Base-by-base conservation (phyloP, 2,113 vertebrate genomes). In the Electrona antarctica region DNA sequence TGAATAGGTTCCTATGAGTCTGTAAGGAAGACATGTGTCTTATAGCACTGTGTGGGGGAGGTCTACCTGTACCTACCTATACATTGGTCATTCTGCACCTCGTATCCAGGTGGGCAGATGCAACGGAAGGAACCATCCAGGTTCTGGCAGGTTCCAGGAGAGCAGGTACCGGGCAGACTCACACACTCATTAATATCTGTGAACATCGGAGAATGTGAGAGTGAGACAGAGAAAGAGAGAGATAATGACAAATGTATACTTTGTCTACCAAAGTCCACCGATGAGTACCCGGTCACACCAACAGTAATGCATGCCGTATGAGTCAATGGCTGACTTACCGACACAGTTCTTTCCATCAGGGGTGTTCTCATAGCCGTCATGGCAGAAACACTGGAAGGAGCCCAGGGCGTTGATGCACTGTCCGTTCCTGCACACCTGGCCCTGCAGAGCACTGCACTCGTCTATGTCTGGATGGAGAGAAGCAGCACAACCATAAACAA, bases 131-230 rank as follows among this genome's bases (percentile, higher is more conserved):
- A 96, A 9, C 97, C 96, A 51, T 97, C 94, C 45, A 98, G 85
- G 79, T 99, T 99, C 90, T 98, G 96, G 82, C 97, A 98, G 6
- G 95, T 97, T 67, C 97, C 97, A 0, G 96, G 96, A 9, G 95
- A 94, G 73, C 97, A 98, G 52, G 94, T 95, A 2, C 95, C 96
- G 0, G 90, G 89, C 6, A 95, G 90, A 78, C 93, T 96, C 75
- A 95, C 86, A 0, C 97, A 98, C 90, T 98, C 97, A 0, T 98
- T 96, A 80, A 95, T 93, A 73, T 98, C 97, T 98, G 85, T 0
- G 49, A 51, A 61, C 61, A 66, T 7, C 1, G 1, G n/a, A 59
- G 10, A 71, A 49, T 1, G 4, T 2, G 28, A 2, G 45, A 7
- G 45, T 65, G 7, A 63, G 46, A 21, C 3, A 46, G 50, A 54